Conservation (phyloP, 2,888 invertebrate species). For the Apodemia mormo region DNA sequence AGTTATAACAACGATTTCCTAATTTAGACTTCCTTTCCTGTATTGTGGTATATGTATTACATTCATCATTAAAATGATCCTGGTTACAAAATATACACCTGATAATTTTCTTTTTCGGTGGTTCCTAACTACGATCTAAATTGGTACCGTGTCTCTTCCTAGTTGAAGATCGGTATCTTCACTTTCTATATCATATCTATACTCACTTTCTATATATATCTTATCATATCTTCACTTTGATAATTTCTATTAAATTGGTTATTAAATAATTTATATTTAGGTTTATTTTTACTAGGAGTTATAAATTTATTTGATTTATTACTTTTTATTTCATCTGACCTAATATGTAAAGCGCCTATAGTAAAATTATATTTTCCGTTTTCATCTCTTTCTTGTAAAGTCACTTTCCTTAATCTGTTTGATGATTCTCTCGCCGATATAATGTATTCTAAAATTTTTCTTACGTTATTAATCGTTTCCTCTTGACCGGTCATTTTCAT, state of each 20-base stretch:
- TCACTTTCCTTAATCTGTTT: conserved; percentile 17
- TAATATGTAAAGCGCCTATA: conserved; percentile 22
- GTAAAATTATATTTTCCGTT: conserved; percentile 20
- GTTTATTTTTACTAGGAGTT: not conserved
- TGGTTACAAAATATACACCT: no score
- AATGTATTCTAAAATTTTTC: conserved; percentile 27
- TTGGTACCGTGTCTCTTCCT: not conserved
- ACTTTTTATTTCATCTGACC: not conserved
- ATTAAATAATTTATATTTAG: not conserved
- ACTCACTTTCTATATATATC: no score
- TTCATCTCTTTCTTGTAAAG: conserved; percentile 1
- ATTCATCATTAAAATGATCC: no score
- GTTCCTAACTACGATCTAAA: not conserved
- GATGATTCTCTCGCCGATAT: conserved; percentile 31
- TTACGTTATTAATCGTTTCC: conserved; percentile 27
- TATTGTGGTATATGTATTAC: no score
- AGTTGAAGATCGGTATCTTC: not conserved
- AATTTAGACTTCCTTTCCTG: no score
- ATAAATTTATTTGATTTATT: not conserved
- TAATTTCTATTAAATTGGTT: not conserved
- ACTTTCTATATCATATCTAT: no score
- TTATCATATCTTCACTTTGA: no score
- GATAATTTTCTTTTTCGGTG: conserved; percentile 19
- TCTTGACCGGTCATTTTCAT: conserved; percentile 25
- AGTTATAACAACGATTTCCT: no score